A percentile compares a stretch with the other conserved stretches of the same genome.
These are phyloP conservation scores for Buceros bicornis DNA, from an alignment of 2,797 vertebrate species.

Conservation along the genomic window DNA sequence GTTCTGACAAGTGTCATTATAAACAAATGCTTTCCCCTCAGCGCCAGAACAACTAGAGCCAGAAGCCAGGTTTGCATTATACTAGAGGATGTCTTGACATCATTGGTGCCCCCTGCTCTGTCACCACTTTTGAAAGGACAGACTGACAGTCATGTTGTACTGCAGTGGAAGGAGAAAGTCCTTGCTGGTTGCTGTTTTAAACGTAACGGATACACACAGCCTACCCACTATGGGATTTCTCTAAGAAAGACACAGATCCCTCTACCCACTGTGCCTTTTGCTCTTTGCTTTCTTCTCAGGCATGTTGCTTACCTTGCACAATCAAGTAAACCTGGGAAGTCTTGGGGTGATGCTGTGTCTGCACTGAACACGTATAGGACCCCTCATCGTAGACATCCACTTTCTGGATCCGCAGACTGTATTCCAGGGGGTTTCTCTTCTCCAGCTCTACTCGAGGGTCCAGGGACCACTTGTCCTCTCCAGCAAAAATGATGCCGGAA, in stretches of 20 bases:
- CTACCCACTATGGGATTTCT: neutral
- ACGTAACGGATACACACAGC: neutral
- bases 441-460: conserved; percentile 97
- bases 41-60: neutral
- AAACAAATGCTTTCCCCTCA: conserved; percentile 4
- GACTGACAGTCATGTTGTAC: fast-evolving
- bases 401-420: conserved; percentile 98
- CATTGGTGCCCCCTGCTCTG: neutral
- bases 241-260: neutral
- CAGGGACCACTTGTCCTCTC: conserved; percentile 98
- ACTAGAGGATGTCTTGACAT: neutral
- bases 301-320: conserved; percentile 90
- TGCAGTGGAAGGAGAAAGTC: neutral
- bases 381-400: conserved; percentile 98
- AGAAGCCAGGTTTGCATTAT: neutral
- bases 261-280: neutral
- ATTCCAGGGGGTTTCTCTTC: conserved; percentile 95
- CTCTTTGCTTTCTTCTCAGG: neutral
- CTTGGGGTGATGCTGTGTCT: conserved; percentile 96
- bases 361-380: conserved; percentile 96
- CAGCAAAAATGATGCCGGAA: conserved; percentile 98
- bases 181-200: neutral
- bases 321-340: conserved; percentile 98
- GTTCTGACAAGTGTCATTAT: neutral
- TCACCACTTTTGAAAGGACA: neutral